Conservation (phyloP, 1,140 invertebrate species). For the Euura lappo region DNA sequence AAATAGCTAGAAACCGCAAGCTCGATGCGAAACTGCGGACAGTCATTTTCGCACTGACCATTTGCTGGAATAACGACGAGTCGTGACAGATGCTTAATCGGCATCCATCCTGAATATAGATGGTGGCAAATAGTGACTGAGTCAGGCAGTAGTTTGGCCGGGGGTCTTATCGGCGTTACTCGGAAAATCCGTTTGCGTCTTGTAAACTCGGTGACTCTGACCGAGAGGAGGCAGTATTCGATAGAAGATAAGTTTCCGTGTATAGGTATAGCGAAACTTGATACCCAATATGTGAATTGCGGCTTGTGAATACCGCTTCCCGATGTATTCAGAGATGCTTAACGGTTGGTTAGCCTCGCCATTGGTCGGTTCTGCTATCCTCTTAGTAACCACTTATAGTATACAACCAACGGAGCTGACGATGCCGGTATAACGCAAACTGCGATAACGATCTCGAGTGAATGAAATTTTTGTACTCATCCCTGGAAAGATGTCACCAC, state of each 20-base stretch:
- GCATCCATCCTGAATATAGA: background rate
- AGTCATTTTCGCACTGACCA: background rate
- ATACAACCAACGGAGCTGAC: background rate
- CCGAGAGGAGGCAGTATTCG: conserved; percentile 10
- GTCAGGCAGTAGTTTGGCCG: background rate
- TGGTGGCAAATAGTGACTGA: background rate
- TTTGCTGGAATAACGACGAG: background rate
- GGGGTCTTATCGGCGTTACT: conserved; percentile 52
- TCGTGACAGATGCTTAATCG: background rate
- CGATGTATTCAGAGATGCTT: conserved; percentile 8
- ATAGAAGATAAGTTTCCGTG: background rate
- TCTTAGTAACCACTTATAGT: conserved; percentile 7
- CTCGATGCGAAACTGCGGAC: too few species aligned
- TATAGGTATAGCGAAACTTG: conserved; percentile 29
- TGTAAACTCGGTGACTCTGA: conserved; percentile 50
- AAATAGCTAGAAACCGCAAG: too few species aligned
- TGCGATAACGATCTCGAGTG: background rate
- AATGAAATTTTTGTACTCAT: too few species aligned
- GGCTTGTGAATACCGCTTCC: conserved; percentile 29
- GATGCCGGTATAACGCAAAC: background rate
- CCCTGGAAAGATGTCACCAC: too few species aligned
- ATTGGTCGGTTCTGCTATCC: conserved; percentile 5
- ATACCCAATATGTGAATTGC: conserved; percentile 52
- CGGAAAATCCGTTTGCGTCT: conserved; percentile 56
- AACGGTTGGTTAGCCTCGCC: conserved; percentile 8